Evolutionary conservation across 2,888 invertebrate species (phyloP).

Genomic region (Galerucella nymphaeae): DNA sequence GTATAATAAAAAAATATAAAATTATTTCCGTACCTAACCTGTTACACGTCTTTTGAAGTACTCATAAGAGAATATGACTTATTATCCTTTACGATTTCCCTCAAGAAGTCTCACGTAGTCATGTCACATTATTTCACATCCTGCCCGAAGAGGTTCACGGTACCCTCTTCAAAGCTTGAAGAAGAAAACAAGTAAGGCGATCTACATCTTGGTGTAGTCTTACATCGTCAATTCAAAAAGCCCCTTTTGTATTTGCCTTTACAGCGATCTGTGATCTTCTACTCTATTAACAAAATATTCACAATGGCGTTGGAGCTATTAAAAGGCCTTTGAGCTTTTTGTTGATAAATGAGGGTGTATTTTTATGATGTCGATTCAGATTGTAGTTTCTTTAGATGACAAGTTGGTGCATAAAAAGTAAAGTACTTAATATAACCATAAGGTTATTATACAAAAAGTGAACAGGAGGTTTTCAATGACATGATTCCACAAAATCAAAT

Average conservation of each 20-base stretch:
- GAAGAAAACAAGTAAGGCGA: slow-evolving; percentile 49
- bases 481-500: no score
- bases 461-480: no score
- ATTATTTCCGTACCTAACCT: slow-evolving; percentile 15
- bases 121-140: slow-evolving; percentile 48
- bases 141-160: slow-evolving; percentile 39
- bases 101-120: slow-evolving; percentile 45
- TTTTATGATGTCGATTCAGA: slow-evolving; percentile 36
- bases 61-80: slow-evolving; percentile 36
- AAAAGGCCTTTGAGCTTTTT: slow-evolving; percentile 33
- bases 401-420: not conserved
- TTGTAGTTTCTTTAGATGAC: slow-evolving; percentile 9
- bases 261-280: slow-evolving; percentile 44
- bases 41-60: slow-evolving; percentile 19
- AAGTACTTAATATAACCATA: no score
- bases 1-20: no score
- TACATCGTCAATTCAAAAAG: slow-evolving; percentile 48
- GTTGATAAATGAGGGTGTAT: slow-evolving; percentile 39
- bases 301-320: slow-evolving; percentile 37
- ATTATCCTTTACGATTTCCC: slow-evolving; percentile 41
- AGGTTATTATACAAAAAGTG: no score
- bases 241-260: slow-evolving; percentile 43
- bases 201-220: slow-evolving; percentile 49
- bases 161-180: slow-evolving; percentile 44
- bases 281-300: slow-evolving; percentile 43